Percentiles rank a stretch among this genome's conserved stretches.
Evolutionary conservation across 2,113 vertebrate genomes (phyloP).

Genomic region (Melanerpes aurifrons): DNA sequence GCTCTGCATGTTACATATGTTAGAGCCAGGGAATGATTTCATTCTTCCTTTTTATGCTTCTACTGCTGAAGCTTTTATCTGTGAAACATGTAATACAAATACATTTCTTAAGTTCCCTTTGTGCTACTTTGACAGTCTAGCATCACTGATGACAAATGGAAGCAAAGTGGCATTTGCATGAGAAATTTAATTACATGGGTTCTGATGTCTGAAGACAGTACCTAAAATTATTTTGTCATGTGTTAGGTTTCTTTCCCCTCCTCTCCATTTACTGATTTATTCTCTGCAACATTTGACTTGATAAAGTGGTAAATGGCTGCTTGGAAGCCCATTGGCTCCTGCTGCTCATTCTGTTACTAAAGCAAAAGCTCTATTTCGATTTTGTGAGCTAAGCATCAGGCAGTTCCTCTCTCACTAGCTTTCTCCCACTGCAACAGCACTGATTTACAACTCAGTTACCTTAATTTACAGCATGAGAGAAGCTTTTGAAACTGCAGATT

Average conservation of each 20-base stretch:
- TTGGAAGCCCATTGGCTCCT: not conserved
- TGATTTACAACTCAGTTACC: not conserved
- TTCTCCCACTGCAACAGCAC: not conserved
- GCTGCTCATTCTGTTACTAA: not conserved
- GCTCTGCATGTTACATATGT: not conserved
- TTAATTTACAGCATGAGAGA: slow-evolving; percentile 11
- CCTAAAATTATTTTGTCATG: not conserved
- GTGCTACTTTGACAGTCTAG: not conserved
- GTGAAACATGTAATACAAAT: not conserved
- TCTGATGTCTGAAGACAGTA: not conserved
- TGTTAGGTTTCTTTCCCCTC: not conserved
- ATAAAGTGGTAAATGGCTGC: not conserved
- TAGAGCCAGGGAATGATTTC: not conserved
- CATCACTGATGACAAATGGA: not conserved
- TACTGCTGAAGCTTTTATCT: not conserved
- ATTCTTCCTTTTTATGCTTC: not conserved
- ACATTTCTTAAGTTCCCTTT: not conserved
- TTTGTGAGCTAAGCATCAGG: not conserved
- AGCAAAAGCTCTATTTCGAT: not conserved
- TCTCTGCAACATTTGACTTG: not conserved
- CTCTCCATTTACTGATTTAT: not conserved
- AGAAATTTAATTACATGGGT: not conserved
- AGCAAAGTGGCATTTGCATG: not conserved
- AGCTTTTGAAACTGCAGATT: slow-evolving; percentile 8
- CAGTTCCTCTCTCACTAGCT: not conserved